These are phyloP conservation scores for Vanessa tameamea DNA, from an alignment of 1,140 invertebrate genomes.

Conservation along the genomic window DNA sequence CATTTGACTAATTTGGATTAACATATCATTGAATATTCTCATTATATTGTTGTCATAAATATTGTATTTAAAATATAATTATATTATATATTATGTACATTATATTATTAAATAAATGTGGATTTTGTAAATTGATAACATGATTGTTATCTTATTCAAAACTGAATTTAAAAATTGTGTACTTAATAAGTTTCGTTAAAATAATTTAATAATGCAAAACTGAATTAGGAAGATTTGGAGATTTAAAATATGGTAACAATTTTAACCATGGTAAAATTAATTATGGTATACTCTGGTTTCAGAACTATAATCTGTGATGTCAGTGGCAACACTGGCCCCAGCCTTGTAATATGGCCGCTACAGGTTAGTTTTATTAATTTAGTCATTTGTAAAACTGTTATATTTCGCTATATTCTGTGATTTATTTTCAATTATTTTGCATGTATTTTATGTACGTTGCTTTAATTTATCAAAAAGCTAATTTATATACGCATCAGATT, in stretches of 20 bases:
- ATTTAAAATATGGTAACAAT: conserved; percentile 27
- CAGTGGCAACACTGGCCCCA: conserved; percentile 75
- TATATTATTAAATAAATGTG: no score
- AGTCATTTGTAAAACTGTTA: conserved; percentile 69
- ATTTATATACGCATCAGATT: conserved; percentile 26
- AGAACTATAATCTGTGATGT: conserved; percentile 35
- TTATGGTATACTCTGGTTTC: conserved; percentile 24
- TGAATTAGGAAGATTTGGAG: background rate
- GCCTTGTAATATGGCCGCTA: conserved; percentile 80
- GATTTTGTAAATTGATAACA: no score
- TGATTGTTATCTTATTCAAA: no score
- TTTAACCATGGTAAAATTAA: conserved; percentile 11
- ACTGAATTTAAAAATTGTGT: no score
- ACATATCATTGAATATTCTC: no score
- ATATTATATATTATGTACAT: no score
- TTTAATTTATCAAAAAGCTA: conserved; percentile 34
- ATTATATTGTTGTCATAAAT: no score
- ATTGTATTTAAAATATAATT: no score
- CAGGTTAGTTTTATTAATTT: conserved; percentile 80
- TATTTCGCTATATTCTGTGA: conserved; percentile 48
- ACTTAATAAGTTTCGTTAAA: no score
- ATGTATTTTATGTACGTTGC: conserved; percentile 38
- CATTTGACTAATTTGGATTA: no score
- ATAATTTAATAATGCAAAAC: no score
- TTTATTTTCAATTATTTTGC: conserved; percentile 48